These are phyloP conservation scores for Scrobipalpa atriplicella DNA, from an alignment of 2,888 invertebrate species.

Conservation along the genomic window DNA sequence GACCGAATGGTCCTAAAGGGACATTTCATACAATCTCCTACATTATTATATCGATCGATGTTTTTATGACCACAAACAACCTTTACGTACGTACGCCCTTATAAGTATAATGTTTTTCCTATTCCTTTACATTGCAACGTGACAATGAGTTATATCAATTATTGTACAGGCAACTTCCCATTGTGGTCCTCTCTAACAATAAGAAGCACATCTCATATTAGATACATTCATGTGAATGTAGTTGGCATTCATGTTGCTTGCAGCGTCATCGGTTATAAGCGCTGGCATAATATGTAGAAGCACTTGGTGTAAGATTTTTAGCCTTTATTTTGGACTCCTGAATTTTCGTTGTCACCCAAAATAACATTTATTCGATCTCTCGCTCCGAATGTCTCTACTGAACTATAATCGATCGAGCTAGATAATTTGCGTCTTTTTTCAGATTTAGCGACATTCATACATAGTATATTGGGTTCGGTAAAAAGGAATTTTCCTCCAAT, in stretches of 20 bases:
- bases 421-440: no score
- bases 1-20: no score
- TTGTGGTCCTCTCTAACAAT: conserved; percentile 7
- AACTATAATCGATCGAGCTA: no score
- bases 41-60: neutral
- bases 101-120: neutral
- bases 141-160: conserved; percentile 21
- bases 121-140: neutral
- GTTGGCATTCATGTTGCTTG: neutral
- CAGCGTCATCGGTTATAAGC: neutral
- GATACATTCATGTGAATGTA: neutral
- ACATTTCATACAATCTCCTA: no score
- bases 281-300: no score
- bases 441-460: no score
- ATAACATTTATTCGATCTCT: no score
- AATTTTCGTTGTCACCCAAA: no score
- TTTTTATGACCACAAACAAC: neutral
- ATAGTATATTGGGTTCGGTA: no score
- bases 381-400: no score
- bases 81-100: neutral
- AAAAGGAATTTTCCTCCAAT: neutral
- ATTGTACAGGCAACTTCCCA: conserved; percentile 3
- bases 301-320: no score
- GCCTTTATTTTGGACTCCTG: no score
- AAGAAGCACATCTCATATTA: conserved; percentile 10